Percentiles rank a stretch among this genome's conserved stretches.
Evolutionary conservation across 2,797 vertebrate genomes (phyloP).

Genomic region (Capromys pilorides): DNA sequence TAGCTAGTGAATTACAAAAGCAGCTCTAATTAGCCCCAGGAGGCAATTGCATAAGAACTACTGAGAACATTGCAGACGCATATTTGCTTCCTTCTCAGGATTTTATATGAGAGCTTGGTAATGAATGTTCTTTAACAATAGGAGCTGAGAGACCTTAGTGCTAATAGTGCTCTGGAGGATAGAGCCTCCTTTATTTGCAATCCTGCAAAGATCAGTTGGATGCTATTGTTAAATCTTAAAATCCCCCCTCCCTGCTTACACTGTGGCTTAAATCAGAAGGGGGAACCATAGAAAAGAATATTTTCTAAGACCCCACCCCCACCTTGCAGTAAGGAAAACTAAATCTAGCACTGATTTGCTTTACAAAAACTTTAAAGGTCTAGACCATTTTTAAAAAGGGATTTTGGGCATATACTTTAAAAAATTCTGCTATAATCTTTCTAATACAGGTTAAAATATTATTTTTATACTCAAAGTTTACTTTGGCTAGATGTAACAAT

Average conservation of each 20-base stretch:
- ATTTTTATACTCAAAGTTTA: conserved; percentile 3
- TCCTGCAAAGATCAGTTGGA: conserved; percentile 65
- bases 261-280: conserved; percentile 66
- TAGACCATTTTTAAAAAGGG: neutral
- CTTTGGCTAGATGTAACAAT: neutral
- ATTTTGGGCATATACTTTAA: neutral
- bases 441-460: neutral
- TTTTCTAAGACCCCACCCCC: neutral
- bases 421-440: neutral
- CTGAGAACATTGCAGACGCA: conserved; percentile 75
- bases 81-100: conserved; percentile 79
- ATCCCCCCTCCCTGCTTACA: conserved; percentile 39
- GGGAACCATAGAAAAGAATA: neutral
- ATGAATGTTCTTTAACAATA: conserved; percentile 82
- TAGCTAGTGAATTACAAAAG: conserved; percentile 84
- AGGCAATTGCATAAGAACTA: conserved; percentile 83
- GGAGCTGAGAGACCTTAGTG: conserved; percentile 76
- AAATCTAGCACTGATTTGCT: conserved; percentile 40
- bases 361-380: neutral
- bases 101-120: conserved; percentile 78
- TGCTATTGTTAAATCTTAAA: conserved; percentile 66
- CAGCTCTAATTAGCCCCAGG: conserved; percentile 85
- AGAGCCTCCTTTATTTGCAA: conserved; percentile 73
- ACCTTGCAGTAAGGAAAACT: neutral
- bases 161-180: conserved; percentile 79